Evolutionary conservation across 1,140 invertebrate genomes (phyloP).

Genomic region (Papilio machaon): DNA sequence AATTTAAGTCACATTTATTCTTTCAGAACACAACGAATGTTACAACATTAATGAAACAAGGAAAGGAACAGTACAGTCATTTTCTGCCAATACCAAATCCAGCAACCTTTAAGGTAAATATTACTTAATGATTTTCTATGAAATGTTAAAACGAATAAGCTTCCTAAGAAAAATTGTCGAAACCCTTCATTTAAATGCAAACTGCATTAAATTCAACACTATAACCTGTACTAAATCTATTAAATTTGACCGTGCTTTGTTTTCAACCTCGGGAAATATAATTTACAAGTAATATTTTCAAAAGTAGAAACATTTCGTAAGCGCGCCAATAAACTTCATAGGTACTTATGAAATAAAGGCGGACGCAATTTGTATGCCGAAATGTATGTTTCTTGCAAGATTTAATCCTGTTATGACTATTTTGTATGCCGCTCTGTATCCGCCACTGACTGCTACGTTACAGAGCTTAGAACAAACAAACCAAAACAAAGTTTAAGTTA

Average conservation of each 20-base stretch:
- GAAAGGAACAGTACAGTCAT: slow-evolving; percentile 52
- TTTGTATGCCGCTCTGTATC: background rate
- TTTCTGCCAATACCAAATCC: slow-evolving; percentile 53
- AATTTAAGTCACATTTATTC: background rate
- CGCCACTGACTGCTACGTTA: background rate
- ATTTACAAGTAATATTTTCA: background rate
- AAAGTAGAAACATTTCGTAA: background rate
- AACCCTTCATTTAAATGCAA: too few species aligned
- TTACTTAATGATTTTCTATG: background rate
- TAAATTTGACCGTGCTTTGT: too few species aligned
- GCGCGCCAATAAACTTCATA: background rate
- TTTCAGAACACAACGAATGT: slow-evolving; percentile 63
- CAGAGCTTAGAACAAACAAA: background rate
- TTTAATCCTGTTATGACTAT: slow-evolving; percentile 15
- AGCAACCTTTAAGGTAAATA: slow-evolving; percentile 62
- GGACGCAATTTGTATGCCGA: slow-evolving; percentile 10
- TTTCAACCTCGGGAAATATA: too few species aligned
- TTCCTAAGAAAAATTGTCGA: too few species aligned
- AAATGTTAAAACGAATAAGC: background rate
- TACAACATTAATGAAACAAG: slow-evolving; percentile 64
- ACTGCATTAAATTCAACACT: too few species aligned
- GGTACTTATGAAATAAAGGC: background rate
- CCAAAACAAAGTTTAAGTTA: background rate
- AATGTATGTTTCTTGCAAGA: background rate
- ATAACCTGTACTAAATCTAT: too few species aligned